Evolutionary conservation across 2,797 vertebrate species (phyloP).

Genomic region (Enteromius paludinosus): DNA sequence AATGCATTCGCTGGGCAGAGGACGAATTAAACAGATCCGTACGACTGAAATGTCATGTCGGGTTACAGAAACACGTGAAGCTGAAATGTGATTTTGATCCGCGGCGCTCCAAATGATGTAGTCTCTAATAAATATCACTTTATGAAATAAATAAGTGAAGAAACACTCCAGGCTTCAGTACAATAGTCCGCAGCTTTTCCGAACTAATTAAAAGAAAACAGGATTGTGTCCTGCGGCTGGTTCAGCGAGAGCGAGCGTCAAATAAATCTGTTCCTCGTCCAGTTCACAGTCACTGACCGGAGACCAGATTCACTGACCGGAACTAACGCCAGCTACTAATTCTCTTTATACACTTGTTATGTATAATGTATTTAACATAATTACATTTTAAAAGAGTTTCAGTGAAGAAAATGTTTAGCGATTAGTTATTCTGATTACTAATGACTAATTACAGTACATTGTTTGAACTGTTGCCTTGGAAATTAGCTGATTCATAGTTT

Average conservation of each 20-base stretch:
- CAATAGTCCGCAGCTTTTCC: background rate
- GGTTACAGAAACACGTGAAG: background rate
- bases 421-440: background rate
- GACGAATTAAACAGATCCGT: background rate
- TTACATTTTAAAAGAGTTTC: background rate
- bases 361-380: background rate
- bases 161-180: background rate
- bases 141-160: background rate
- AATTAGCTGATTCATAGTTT: background rate
- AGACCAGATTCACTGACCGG: background rate
- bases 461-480: background rate
- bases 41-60: background rate
- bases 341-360: background rate
- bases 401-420: background rate
- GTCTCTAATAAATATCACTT: constrained; percentile 20
- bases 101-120: background rate
- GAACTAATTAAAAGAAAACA: constrained; percentile 23
- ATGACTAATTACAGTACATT: background rate
- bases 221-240: background rate
- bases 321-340: background rate
- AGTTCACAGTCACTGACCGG: background rate
- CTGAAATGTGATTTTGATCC: background rate
- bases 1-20: background rate
- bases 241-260: background rate
- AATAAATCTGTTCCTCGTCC: constrained; percentile 1